Percentiles rank a stretch among this genome's conserved stretches.
Conservation (phyloP, 2,113 vertebrate species). For the Promerops cafer region DNA sequence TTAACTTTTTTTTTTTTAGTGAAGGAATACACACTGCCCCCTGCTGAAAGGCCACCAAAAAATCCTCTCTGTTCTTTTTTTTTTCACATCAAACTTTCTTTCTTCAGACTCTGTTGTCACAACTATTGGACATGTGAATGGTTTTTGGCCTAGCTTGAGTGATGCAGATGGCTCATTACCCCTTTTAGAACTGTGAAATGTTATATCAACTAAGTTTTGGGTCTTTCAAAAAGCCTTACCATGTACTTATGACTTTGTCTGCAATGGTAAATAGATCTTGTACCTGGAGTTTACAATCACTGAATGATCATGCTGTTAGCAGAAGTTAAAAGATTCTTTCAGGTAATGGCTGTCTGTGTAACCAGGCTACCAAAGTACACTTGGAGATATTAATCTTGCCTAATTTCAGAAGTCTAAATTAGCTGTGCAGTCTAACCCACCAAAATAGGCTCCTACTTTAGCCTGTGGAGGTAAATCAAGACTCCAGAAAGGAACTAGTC, state of each 20-base stretch:
- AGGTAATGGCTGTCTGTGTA: not conserved
- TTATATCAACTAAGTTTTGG: not conserved
- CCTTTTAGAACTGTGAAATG: not conserved
- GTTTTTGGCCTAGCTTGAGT: not conserved
- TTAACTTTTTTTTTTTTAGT: not conserved
- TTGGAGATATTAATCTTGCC: not conserved
- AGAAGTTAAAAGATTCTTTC: not conserved
- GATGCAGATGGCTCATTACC: not conserved
- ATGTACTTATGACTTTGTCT: accelerated
- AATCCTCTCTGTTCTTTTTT: accelerated
- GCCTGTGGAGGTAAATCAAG: not conserved
- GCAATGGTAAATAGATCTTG: not conserved
- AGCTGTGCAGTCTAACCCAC: not conserved
- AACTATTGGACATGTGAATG: not conserved
- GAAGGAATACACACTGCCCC: not conserved
- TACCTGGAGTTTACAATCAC: not conserved
- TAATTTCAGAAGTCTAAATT: not conserved
- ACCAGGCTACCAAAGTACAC: not conserved
- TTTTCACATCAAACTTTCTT: not conserved
- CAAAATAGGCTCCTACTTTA: not conserved
- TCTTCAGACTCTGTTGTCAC: not conserved
- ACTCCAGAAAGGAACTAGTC: not conserved
- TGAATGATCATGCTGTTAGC: not conserved
- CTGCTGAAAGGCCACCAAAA: not conserved
- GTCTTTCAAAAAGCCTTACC: not conserved